Evolutionary conservation across 2,888 invertebrate genomes (phyloP).

Genomic region (Pseudeuparius sepicola): DNA sequence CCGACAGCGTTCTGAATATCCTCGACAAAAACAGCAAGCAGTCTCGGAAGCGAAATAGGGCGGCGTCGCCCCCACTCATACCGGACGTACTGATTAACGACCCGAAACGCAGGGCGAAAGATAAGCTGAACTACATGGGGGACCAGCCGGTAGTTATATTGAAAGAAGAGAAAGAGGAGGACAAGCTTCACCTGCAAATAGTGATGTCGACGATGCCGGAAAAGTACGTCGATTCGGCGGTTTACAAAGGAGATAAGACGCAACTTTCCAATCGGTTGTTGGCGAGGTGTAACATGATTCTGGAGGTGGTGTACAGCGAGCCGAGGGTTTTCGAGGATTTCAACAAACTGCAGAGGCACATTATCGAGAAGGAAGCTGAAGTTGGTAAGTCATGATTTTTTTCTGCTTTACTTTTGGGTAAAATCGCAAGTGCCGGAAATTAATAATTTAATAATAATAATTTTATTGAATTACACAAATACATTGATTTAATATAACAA

Average conservation of each 20-base stretch:
- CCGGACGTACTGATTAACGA: neutral
- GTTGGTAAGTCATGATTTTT: slow-evolving; percentile 19
- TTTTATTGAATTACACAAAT: too few species aligned
- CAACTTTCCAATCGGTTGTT: slow-evolving; percentile 41
- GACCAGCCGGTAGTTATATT: slow-evolving; percentile 25
- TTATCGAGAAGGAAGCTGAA: slow-evolving; percentile 39
- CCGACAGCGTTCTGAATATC: neutral
- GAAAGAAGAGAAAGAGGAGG: slow-evolving; percentile 26
- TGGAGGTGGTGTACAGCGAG: slow-evolving; percentile 49
- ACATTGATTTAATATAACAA: too few species aligned
- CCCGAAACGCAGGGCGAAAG: slow-evolving; percentile 4
- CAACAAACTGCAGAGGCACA: slow-evolving; percentile 41
- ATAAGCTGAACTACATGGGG: slow-evolving; percentile 31
- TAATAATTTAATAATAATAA: too few species aligned
- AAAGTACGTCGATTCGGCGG: too few species aligned
- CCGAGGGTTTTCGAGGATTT: slow-evolving; percentile 49
- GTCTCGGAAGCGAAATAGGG: slow-evolving; percentile 1
- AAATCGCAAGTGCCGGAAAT: too few species aligned
- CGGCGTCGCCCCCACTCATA: neutral
- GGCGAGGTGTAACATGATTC: slow-evolving; percentile 51
- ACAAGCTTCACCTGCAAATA: slow-evolving; percentile 35
- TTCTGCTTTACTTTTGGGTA: too few species aligned
- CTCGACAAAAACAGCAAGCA: slow-evolving; percentile 3
- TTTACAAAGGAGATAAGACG: too few species aligned
- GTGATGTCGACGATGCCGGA: slow-evolving; percentile 31